Base-by-base conservation (phyloP, 1,140 invertebrate genomes). In the Cotesia glomerata region DNA sequence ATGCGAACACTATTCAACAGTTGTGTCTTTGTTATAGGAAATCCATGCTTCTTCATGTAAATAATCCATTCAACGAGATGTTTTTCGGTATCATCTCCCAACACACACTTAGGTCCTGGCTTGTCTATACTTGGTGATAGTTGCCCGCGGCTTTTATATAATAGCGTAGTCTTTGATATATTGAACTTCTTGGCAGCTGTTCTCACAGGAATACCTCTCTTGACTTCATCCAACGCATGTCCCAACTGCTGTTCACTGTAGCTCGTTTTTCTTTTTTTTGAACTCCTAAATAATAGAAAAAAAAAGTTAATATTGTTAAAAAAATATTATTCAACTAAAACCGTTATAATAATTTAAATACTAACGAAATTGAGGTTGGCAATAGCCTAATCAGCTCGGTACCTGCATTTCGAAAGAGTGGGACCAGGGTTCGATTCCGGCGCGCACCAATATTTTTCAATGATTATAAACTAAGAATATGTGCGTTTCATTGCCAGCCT, bases 1-100 rank as follows among this genome's bases (percentile, higher is more conserved):
- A 56, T 59, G 16, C 75, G 74, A 62, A 77, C 68, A 65, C 74
- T 76, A 63, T 69, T 56, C 5, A 71, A 39, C 3, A 76, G 69
- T 58, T 74, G 72, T 11, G 59, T 62, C 26, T 72, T 63, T 26
- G 66, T 77, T 0, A 77, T 49, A 5, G 76, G 71, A 71, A 77
- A 77, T 45, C 76, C 74, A 16, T 58, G 64, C 61, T 69, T 61
- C 4, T 52, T 71, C 66, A 75, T 70, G 49, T 73, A 56, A n/a
- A 74, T 34, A 34, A 74, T 73, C 69, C 75, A 74, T 13, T 74
- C 64, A 11, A 59, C 52, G 35, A 77, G 71, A 26, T 63, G 32
- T 34, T 72, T 58, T 66, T 72, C 74, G 26, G 2, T 61, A 5
- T 61, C 58, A 4, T 61, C 1, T 61, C 58, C 58, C 13, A 61